Evolutionary conservation across 2,113 vertebrate species (phyloP).

Genomic region (Poecile atricapillus): DNA sequence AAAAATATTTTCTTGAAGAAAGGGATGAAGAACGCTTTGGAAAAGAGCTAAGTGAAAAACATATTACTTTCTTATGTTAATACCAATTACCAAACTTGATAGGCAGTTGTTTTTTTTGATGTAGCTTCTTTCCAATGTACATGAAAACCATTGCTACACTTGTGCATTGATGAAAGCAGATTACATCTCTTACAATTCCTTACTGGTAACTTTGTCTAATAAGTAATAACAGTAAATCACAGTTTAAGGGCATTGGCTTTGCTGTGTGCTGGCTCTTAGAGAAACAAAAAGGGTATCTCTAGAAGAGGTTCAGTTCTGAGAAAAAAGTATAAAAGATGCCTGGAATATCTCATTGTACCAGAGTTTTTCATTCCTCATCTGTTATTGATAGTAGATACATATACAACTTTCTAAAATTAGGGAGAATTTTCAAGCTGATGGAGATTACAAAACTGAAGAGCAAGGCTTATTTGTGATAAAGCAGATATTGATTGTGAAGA

Average conservation of each 20-base stretch:
- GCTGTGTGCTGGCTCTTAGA: not conserved
- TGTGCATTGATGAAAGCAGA: conserved; percentile 1
- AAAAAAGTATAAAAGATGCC: not conserved
- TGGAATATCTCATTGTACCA: not conserved
- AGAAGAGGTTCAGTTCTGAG: not conserved
- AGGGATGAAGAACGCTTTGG: not conserved
- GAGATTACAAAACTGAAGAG: not conserved
- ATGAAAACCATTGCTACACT: conserved; percentile 16
- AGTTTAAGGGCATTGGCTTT: not conserved
- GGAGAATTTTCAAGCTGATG: not conserved
- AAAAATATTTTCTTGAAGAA: not conserved
- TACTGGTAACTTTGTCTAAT: not conserved
- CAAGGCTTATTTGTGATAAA: not conserved
- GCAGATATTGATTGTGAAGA: not conserved
- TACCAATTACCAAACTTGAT: not conserved
- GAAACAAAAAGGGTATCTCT: not conserved
- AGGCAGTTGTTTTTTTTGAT: not conserved
- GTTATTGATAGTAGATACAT: not conserved
- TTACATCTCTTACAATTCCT: not conserved
- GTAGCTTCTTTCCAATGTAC: not conserved
- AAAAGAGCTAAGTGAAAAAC: not conserved
- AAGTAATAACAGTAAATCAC: not conserved
- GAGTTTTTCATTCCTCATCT: not conserved
- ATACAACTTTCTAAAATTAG: not conserved
- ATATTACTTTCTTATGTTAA: not conserved